These are phyloP conservation scores for Nestor notabilis DNA, from an alignment of 2,113 vertebrate genomes.

Conservation along the genomic window DNA sequence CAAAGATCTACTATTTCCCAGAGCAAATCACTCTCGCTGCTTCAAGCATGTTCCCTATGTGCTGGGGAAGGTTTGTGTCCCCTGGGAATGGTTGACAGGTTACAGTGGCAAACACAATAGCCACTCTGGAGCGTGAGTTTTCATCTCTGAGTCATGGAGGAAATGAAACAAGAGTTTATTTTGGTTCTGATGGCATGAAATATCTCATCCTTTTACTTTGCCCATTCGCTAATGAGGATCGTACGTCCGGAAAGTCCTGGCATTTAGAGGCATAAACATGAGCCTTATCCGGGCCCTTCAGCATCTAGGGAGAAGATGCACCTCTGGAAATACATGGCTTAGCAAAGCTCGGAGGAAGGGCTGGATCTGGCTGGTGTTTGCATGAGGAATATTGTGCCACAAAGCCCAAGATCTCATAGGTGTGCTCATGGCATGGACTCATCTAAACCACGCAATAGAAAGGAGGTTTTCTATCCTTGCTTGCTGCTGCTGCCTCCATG, in stretches of 20 bases:
- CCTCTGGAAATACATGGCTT: background rate
- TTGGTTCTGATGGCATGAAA: background rate
- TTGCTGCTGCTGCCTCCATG: background rate
- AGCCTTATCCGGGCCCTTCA: background rate
- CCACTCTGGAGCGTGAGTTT: background rate
- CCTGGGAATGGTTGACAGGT: background rate
- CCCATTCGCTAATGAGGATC: background rate
- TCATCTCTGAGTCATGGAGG: slow-evolving; percentile 45
- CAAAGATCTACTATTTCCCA: background rate
- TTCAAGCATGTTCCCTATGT: fast-evolving
- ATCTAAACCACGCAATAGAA: fast-evolving
- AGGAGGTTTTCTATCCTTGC: background rate
- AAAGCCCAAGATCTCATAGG: background rate
- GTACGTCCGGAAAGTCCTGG: background rate
- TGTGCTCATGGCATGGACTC: background rate
- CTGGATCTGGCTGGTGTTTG: fast-evolving
- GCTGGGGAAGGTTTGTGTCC: background rate
- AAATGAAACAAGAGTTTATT: slow-evolving; percentile 23
- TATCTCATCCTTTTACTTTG: background rate
- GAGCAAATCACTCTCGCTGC: background rate
- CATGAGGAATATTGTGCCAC: fast-evolving
- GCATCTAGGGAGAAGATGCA: background rate
- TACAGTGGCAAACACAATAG: background rate
- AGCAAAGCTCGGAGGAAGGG: background rate
- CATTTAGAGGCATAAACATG: background rate